Percentiles rank a stretch among this genome's conserved stretches.
phyloP scores from a whole-genome alignment of 2,113 vertebrate species.

The Talpa occidentalis region DNA sequence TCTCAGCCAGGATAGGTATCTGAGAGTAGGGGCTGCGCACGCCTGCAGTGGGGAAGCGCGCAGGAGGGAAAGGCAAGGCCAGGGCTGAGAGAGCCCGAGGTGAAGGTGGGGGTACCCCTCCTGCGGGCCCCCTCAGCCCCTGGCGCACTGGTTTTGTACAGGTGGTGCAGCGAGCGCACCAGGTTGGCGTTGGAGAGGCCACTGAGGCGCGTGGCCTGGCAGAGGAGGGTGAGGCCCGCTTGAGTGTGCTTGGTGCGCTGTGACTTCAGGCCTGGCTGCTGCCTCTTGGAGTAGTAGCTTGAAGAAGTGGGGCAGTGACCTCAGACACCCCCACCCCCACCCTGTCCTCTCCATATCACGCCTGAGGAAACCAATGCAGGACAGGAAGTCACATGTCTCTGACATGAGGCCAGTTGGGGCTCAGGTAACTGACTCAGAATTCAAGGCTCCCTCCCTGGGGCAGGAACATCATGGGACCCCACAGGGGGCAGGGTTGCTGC shows the following conservation, averaged over 20 bases:
- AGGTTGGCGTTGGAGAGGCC: conserved; percentile 46
- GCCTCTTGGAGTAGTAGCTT: conserved; percentile 61
- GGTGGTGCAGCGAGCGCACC: conserved; percentile 14
- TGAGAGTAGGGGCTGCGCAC: conserved; percentile 53
- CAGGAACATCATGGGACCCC: not conserved
- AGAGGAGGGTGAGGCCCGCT: conserved; percentile 49
- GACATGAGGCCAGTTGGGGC: not conserved
- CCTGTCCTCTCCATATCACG: not conserved
- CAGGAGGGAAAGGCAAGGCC: not conserved
- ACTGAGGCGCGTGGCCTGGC: conserved; percentile 43
- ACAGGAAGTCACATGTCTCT: not conserved
- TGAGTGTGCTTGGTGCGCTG: not conserved
- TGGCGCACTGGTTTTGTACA: not conserved
- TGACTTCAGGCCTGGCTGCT: not conserved
- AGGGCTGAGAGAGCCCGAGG: not conserved
- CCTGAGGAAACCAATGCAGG: not conserved
- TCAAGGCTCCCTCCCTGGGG: not conserved
- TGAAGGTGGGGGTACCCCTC: not conserved
- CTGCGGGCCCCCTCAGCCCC: fast-evolving
- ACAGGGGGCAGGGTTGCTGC: not conserved
- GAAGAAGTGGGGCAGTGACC: not conserved
- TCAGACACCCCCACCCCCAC: not conserved
- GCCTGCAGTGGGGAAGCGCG: not conserved
- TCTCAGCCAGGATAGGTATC: conserved; percentile 36
- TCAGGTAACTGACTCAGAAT: not conserved